Conservation (phyloP, 2,797 vertebrate genomes). For the Dendrocincla tyrannina region DNA sequence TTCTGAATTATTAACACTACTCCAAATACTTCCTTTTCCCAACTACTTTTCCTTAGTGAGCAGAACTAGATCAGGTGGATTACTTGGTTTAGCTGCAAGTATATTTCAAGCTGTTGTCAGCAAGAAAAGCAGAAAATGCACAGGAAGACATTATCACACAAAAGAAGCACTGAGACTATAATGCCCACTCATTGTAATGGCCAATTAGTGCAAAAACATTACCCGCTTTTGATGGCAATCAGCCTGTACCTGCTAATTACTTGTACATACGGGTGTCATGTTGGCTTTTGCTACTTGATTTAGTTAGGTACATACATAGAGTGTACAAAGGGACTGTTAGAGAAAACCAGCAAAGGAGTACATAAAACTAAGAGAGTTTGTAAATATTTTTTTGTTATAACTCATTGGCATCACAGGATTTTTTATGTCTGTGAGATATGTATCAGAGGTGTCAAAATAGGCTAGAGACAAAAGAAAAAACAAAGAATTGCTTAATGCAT, state of each 20-base stretch:
- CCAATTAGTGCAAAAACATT: conserved; percentile 10
- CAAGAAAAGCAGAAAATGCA: neutral
- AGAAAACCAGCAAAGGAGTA: neutral
- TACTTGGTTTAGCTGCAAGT: neutral
- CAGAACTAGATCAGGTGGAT: neutral
- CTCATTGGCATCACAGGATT: neutral
- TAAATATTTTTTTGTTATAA: neutral
- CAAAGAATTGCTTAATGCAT: neutral
- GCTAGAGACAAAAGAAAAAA: neutral
- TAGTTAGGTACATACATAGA: neutral
- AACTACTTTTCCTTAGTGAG: neutral
- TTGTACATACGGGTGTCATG: neutral
- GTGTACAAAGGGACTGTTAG: accelerated
- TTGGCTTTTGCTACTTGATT: neutral
- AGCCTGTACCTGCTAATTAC: conserved; percentile 10
- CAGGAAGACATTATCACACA: neutral
- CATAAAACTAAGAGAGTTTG: neutral
- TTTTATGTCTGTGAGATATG: accelerated
- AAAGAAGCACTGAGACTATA: neutral
- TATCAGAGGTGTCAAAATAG: neutral
- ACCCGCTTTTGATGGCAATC: neutral
- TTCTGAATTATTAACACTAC: neutral
- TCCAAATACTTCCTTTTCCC: neutral
- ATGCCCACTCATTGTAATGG: neutral
- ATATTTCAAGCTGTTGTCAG: neutral